These are phyloP conservation scores for Palaemon carinicauda DNA, from an alignment of 1,140 invertebrate genomes.

Conservation along the genomic window DNA sequence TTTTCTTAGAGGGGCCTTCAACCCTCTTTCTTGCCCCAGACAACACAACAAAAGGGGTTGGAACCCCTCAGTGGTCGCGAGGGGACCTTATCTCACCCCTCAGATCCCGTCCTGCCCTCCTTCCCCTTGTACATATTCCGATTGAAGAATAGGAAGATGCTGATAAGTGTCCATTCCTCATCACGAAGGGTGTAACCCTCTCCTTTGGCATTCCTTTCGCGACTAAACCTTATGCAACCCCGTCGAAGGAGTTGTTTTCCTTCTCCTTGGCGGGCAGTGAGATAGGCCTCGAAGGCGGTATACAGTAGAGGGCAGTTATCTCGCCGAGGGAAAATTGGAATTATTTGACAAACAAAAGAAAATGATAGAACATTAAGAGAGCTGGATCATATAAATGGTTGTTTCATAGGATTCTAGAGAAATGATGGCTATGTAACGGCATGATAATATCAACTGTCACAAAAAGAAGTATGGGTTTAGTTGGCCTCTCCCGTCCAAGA, in stretches of 20 bases:
- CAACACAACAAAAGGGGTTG: conserved; percentile 56
- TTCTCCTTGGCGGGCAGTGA: not conserved
- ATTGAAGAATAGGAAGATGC: conserved; percentile 56
- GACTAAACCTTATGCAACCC: not conserved
- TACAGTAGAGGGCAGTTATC: conserved; percentile 50
- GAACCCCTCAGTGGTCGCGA: conserved; percentile 53
- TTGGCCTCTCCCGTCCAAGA: too few species aligned
- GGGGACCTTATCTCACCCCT: conserved; percentile 55
- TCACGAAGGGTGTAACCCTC: conserved; percentile 22
- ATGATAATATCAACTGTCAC: not conserved
- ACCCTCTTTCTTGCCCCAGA: conserved; percentile 41
- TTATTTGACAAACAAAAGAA: conserved; percentile 57
- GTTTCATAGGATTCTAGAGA: conserved; percentile 36
- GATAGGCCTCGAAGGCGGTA: not conserved
- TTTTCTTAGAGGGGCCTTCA: conserved; percentile 29
- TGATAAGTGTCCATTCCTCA: conserved; percentile 55
- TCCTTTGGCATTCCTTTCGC: not conserved
- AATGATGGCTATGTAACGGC: not conserved
- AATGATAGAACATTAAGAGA: conserved; percentile 56
- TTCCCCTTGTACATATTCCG: conserved; percentile 56
- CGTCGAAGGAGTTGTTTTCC: not conserved
- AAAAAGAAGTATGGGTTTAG: not conserved
- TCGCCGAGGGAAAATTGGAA: conserved; percentile 52
- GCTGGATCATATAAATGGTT: conserved; percentile 56
- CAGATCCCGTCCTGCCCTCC: conserved; percentile 52